Conservation (phyloP, 2,888 invertebrate species). For the Bugula neritina region DNA sequence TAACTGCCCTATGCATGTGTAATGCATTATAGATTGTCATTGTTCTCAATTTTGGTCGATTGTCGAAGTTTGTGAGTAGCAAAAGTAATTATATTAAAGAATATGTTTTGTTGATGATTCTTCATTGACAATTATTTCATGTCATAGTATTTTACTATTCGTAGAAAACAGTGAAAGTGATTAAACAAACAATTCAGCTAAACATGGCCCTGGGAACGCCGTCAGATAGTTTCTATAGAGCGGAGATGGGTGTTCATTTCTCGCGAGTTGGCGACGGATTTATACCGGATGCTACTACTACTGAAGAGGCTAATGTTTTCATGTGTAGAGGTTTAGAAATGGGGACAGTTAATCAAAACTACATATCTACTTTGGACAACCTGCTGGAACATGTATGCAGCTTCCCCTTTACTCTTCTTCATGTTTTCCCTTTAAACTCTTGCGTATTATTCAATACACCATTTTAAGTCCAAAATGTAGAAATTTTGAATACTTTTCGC, state of each 20-base stretch:
- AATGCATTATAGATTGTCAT: too few relatives aligned
- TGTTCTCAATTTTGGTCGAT: too few relatives aligned
- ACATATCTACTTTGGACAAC: not conserved
- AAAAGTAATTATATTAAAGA: too few relatives aligned
- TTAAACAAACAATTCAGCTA: not conserved
- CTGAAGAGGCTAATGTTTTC: constrained; percentile 16
- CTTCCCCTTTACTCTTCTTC: too few relatives aligned
- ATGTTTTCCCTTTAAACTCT: too few relatives aligned
- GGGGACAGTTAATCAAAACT: not conserved
- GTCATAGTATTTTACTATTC: not conserved
- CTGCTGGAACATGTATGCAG: constrained; percentile 11
- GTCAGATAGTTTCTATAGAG: not conserved
- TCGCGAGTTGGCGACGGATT: not conserved
- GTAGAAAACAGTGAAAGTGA: not conserved
- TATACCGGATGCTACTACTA: constrained; percentile 14
- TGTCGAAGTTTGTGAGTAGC: too few relatives aligned
- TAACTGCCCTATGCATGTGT: too few relatives aligned
- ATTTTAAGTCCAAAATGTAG: too few relatives aligned
- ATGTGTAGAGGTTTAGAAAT: constrained; percentile 22
- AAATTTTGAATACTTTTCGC: too few relatives aligned
- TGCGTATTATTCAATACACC: too few relatives aligned
- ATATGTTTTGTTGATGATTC: too few relatives aligned
- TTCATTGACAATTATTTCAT: too few relatives aligned
- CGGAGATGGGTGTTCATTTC: not conserved
- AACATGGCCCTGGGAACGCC: constrained; percentile 14